Evolutionary conservation across 2,797 vertebrate genomes (phyloP).

Genomic region (Pseudocheirus occidentalis): DNA sequence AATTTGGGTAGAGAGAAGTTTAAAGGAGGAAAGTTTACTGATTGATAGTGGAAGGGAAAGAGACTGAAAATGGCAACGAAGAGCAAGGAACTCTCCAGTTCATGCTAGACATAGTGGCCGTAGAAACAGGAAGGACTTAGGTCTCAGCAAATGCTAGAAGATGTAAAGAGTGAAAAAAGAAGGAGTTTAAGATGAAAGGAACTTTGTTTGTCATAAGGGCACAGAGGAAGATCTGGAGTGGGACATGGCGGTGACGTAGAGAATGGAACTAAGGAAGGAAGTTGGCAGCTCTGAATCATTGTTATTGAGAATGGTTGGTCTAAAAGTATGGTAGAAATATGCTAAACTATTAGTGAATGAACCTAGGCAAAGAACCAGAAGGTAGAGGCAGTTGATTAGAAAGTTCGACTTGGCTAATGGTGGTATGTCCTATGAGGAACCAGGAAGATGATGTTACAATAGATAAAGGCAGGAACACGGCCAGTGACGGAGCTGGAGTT

Average conservation of each 20-base stretch:
- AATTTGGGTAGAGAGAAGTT: neutral
- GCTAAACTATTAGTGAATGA: neutral
- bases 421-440: neutral
- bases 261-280: neutral
- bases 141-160: neutral
- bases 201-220: neutral
- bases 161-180: neutral
- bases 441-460: neutral
- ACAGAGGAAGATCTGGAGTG: neutral
- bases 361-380: neutral
- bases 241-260: neutral
- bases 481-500: neutral
- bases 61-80: neutral
- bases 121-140: neutral
- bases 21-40: neutral
- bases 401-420: too few relatives aligned
- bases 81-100: neutral
- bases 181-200: neutral
- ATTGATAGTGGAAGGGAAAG: neutral
- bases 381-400: neutral
- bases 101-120: neutral
- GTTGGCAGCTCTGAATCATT: neutral
- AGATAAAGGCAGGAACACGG: neutral
- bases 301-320: neutral
- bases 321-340: neutral